Evolutionary conservation across 2,797 vertebrate species (phyloP).

Genomic region (Cyprinodon diabolis): DNA sequence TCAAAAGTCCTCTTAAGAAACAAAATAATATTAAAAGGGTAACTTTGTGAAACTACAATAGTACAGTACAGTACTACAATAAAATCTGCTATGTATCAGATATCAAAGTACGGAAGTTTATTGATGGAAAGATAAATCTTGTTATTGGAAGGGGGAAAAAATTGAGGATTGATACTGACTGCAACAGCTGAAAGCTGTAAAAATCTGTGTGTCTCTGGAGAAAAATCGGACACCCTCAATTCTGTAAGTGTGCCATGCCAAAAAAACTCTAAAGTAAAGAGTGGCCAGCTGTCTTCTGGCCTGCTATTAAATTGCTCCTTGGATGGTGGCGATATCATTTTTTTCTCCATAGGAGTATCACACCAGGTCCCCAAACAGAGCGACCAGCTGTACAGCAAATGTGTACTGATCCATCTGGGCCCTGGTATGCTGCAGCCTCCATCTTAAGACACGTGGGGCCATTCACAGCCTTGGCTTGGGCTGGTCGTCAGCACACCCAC

Average conservation of each 20-base stretch:
- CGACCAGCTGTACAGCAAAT: conserved; percentile 96
- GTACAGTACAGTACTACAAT: no score
- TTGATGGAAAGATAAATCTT: conserved; percentile 41
- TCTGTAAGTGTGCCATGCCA: conserved; percentile 84
- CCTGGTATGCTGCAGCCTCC: conserved; percentile 89
- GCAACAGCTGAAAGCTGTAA: conserved; percentile 81
- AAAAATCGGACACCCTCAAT: conserved; percentile 84
- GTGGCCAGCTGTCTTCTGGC: conserved; percentile 86
- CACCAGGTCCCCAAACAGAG: conserved; percentile 96
- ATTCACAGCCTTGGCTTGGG: conserved; percentile 80
- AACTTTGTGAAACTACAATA: conserved; percentile 46
- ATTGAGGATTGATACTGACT: conserved; percentile 75
- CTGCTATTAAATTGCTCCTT: conserved; percentile 86
- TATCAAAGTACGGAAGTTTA: conserved; percentile 33
- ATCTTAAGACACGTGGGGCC: conserved; percentile 90
- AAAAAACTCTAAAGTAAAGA: conserved; percentile 87
- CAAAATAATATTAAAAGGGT: conserved; percentile 7
- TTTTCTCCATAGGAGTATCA: conserved; percentile 94
- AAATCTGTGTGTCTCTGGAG: conserved; percentile 81
- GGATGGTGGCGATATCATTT: conserved; percentile 85
- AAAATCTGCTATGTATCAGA: conserved; percentile 27
- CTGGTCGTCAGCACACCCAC: conserved; percentile 58
- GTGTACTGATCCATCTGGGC: conserved; percentile 93
- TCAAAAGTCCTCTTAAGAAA: conserved; percentile 69
- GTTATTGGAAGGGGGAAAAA: conserved; percentile 63